Percentiles rank a stretch among this genome's conserved stretches.
Conservation (phyloP, 2,797 vertebrate genomes). For the Anas acuta region DNA sequence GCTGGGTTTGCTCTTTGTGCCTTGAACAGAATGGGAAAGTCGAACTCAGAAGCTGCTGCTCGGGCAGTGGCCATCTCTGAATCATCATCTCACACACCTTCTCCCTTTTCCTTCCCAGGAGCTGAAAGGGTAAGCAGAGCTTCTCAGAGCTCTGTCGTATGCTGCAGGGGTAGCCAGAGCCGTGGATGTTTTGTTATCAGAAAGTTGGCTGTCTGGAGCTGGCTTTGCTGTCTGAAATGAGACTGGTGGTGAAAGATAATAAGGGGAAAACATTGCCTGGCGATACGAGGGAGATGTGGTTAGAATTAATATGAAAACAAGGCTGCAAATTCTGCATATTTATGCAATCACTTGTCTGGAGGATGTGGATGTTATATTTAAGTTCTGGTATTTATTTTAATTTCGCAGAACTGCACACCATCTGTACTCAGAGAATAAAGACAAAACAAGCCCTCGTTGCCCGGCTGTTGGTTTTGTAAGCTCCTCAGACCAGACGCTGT, state of each 20-base stretch:
- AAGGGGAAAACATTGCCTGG: not conserved
- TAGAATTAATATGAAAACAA: not conserved
- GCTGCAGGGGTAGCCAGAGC: not conserved
- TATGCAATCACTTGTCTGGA: constrained; percentile 48
- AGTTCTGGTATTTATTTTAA: constrained; percentile 55
- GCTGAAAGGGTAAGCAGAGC: not conserved
- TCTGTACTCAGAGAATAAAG: constrained; percentile 33
- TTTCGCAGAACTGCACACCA: constrained; percentile 25
- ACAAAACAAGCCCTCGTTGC: constrained; percentile 20
- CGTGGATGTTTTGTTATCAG: not conserved
- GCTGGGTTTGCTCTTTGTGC: not conserved
- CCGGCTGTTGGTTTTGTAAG: not conserved
- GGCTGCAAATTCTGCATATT: constrained; percentile 19
- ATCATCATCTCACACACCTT: not conserved
- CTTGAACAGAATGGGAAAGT: not conserved
- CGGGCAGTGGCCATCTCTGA: not conserved
- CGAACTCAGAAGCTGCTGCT: not conserved
- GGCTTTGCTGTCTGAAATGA: constrained; percentile 1
- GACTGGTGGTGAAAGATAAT: not conserved
- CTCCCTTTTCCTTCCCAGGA: not conserved
- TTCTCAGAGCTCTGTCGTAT: not conserved
- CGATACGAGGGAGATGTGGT: not conserved
- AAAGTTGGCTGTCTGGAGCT: not conserved
- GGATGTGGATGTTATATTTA: constrained; percentile 39
- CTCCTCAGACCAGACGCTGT: not conserved